Evolutionary conservation across 1,140 invertebrate species (phyloP), one percentile per base, ranked within the genome.

Genomic region (Aphelinus certus): DNA sequence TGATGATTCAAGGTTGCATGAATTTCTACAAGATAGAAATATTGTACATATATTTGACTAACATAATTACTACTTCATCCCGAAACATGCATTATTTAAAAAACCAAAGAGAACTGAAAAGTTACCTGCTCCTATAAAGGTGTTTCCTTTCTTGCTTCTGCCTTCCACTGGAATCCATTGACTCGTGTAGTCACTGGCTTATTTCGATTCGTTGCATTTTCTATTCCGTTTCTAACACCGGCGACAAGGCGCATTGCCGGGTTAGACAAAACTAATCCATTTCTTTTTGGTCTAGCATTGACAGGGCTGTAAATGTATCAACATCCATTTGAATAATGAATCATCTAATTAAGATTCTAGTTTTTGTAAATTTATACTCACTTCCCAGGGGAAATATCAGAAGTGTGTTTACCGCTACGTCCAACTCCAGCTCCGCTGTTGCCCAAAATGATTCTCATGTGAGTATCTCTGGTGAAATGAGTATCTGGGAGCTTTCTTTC

Each of bases 391-490:
- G 82, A 83, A 75, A 86, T 84, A 58, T 87, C 86, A 4, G 84
- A 73, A 26, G 81, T 75, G 65, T 86, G 81, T 79, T 90, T 90
- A 4, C 89, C 85, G 75, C 88, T 88, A 61, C 91, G 85, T 3
- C 84, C 82, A 66, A 84, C 84, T 61, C 82, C 88, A 57, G 84
- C 85, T n/a, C 89, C 88, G 58, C 88, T 89, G 73, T 90, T 91
- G 3, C 95, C 95, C 74, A 97, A 86, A 81, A 96, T 96, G 75
- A 96, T 96, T 79, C 94, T 90, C 95, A 97, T 96, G 80, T 96
- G 95, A 6, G 95, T 95, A 84, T 96, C 95, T 6, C 94, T 89
- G 49, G 93, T 93, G 85, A 96, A 95, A 82, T 95, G 94, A 26
- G 88, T 88, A 77, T 90, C 88, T 46, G 92, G 87, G 2, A 88